A percentile compares a stretch with the other conserved stretches of the same genome.
Conservation (phyloP, 2,797 vertebrate species). For the Propithecus deckenii region DNA sequence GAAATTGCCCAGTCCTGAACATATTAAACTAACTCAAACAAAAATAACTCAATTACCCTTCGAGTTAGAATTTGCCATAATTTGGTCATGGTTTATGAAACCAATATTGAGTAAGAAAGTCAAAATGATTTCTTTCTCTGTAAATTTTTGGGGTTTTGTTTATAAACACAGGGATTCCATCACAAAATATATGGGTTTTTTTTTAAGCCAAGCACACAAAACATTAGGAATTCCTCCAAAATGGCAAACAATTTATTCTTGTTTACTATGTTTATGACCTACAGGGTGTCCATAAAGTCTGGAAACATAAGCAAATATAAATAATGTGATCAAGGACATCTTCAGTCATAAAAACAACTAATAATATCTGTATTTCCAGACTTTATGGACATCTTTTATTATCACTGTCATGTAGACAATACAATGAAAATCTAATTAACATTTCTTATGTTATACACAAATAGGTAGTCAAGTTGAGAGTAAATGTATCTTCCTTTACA, state of each 20-base stretch:
- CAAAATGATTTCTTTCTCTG: constrained; percentile 71
- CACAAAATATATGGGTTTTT: constrained; percentile 55
- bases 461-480: background rate
- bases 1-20: background rate
- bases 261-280: constrained; percentile 54
- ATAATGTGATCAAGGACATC: constrained; percentile 47
- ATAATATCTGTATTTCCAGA: constrained; percentile 45
- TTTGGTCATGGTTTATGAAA: constrained; percentile 55
- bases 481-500: background rate
- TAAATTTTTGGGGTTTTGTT: constrained; percentile 70
- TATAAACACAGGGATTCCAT: constrained; percentile 66
- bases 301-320: constrained; percentile 57
- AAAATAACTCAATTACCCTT: constrained; percentile 54
- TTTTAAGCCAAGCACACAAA: constrained; percentile 47
- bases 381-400: constrained; percentile 16
- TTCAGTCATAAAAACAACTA: constrained; percentile 56
- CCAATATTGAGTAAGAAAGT: constrained; percentile 63
- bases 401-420: background rate
- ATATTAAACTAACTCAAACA: constrained; percentile 54
- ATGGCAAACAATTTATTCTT: constrained; percentile 62
- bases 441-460: constrained; percentile 33
- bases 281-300: constrained; percentile 44
- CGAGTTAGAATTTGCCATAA: constrained; percentile 31
- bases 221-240: constrained; percentile 53
- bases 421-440: constrained; percentile 7